Conservation (phyloP, 2,888 invertebrate genomes). For the Drosophila leonis region DNA sequence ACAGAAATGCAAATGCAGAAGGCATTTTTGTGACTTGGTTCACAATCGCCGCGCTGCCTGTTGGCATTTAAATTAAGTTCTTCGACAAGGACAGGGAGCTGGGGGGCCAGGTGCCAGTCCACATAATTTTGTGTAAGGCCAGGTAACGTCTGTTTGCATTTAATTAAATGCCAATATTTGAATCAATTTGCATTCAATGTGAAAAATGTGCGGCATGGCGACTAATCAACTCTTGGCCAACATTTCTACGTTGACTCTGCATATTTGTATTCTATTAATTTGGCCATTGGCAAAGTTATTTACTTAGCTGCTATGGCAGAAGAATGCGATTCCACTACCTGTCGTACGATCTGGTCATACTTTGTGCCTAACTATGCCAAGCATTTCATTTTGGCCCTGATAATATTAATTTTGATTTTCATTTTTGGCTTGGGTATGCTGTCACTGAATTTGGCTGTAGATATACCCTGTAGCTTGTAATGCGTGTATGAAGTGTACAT, state of each 20-base stretch:
- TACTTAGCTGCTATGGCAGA: conserved; percentile 28
- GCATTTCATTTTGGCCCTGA: conserved; percentile 38
- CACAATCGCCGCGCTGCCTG: conserved; percentile 28
- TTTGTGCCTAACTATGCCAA: conserved; percentile 31
- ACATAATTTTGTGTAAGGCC: conserved; percentile 38
- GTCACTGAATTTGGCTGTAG: conserved; percentile 4
- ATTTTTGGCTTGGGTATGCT: conserved; percentile 22
- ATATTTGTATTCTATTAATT: conserved; percentile 77
- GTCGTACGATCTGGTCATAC: background rate
- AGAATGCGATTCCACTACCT: conserved; percentile 35
- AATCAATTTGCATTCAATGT: conserved; percentile 77
- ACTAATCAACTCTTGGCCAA: conserved; percentile 69
- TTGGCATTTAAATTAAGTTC: conserved; percentile 75
- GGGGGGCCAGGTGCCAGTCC: conserved; percentile 4
- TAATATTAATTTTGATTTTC: conserved; percentile 67
- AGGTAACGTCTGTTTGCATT: conserved; percentile 70
- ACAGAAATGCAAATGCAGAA: conserved; percentile 66
- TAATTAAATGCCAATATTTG: conserved; percentile 80
- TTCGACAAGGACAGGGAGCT: conserved; percentile 4
- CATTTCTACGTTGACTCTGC: conserved; percentile 45
- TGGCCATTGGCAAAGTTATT: conserved; percentile 52
- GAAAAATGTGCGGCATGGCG: conserved; percentile 68
- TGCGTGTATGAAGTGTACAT: background rate
- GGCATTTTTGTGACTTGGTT: conserved; percentile 52
- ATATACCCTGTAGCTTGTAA: background rate